These are phyloP conservation scores for Dryobotodes eremita DNA, from an alignment of 2,888 invertebrate genomes.

Conservation along the genomic window DNA sequence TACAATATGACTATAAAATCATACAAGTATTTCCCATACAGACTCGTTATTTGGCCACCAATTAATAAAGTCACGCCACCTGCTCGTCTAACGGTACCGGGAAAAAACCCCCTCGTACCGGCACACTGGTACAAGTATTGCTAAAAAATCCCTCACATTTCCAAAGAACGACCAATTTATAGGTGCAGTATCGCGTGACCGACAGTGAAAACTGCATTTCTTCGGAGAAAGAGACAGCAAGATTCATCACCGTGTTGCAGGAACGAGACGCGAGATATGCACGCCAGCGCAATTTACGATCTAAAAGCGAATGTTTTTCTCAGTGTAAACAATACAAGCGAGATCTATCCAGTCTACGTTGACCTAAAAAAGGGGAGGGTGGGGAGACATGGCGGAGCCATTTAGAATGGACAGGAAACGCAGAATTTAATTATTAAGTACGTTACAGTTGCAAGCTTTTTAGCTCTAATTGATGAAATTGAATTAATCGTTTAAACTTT, in stretches of 20 bases:
- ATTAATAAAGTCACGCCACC: slow-evolving; percentile 43
- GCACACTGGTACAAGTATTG: slow-evolving; percentile 12
- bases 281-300: slow-evolving; percentile 68
- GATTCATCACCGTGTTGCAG: slow-evolving; percentile 27
- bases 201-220: slow-evolving; percentile 82
- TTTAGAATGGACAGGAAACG: slow-evolving; percentile 50
- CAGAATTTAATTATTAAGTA: slow-evolving; percentile 29
- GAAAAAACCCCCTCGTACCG: slow-evolving; percentile 45
- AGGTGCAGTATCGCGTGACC: slow-evolving; percentile 75
- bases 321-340: slow-evolving; percentile 64
- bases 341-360: slow-evolving; percentile 60
- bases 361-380: slow-evolving; percentile 57
- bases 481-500: slow-evolving; percentile 25
- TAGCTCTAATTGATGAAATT: slow-evolving; percentile 45
- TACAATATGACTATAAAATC: neutral
- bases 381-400: slow-evolving; percentile 38
- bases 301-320: slow-evolving; percentile 74
- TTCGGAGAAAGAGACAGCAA: slow-evolving; percentile 70
- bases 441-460: slow-evolving; percentile 46
- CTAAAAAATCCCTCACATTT: slow-evolving; percentile 63
- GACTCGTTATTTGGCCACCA: slow-evolving; percentile 33
- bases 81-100: slow-evolving; percentile 57
- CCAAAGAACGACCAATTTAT: slow-evolving; percentile 69
- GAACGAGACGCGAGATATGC: slow-evolving; percentile 67
- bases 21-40: neutral